Conservation (phyloP, 2,888 invertebrate species). For the Halictus quadricinctus region DNA sequence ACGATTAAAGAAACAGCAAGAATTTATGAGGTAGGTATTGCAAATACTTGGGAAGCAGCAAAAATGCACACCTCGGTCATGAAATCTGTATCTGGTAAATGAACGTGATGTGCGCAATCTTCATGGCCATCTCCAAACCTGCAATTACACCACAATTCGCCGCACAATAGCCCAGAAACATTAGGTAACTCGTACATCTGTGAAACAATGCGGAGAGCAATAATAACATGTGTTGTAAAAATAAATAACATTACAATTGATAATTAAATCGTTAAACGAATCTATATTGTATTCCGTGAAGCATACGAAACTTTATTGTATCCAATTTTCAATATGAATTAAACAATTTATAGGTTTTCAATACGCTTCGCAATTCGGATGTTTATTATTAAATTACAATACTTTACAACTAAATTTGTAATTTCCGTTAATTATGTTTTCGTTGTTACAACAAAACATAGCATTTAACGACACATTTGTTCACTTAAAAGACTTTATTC, state of each 20-base stretch:
- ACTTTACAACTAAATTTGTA: too few relatives aligned
- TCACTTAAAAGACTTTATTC: too few relatives aligned
- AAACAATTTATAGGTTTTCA: too few relatives aligned
- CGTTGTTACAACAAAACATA: too few relatives aligned
- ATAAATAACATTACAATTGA: not conserved
- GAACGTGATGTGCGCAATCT: not conserved
- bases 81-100: not conserved
- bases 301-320: too few relatives aligned
- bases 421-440: too few relatives aligned
- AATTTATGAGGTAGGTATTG: not conserved
- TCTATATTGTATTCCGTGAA: not conserved
- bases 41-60: not conserved
- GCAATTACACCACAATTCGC: not conserved
- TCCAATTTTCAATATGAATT: too few relatives aligned
- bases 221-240: not conserved
- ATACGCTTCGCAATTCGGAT: too few relatives aligned
- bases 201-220: not conserved
- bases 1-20: not conserved
- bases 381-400: too few relatives aligned
- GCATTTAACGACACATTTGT: too few relatives aligned
- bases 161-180: not conserved
- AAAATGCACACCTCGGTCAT: not conserved
- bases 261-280: not conserved
- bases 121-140: not conserved
- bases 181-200: conserved; percentile 1